phyloP scores from a whole-genome alignment of 1,140 invertebrate genomes.

The Caenorhabditis latens region DNA sequence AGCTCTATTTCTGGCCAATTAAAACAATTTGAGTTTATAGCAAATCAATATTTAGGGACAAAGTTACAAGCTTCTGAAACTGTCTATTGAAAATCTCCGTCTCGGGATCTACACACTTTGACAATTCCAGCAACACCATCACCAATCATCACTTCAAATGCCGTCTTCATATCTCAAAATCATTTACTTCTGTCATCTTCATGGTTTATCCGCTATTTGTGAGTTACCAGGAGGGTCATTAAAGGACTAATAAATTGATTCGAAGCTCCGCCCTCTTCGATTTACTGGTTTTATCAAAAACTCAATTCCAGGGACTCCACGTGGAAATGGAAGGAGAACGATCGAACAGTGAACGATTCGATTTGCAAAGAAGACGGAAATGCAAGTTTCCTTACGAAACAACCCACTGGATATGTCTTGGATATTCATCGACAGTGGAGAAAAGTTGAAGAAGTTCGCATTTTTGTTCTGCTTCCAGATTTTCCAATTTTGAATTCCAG shows the following conservation, averaged over 20 bases:
- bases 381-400: not conserved
- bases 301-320: not conserved
- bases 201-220: not conserved
- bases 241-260: no score
- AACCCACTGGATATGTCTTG: not conserved
- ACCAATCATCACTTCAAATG: not conserved
- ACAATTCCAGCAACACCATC: not conserved
- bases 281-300: no score
- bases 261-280: no score
- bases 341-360: not conserved
- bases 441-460: not conserved
- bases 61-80: no score
- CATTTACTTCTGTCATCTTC: not conserved
- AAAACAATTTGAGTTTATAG: no score
- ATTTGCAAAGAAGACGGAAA: not conserved
- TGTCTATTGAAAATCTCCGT: no score
- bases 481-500: not conserved
- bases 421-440: not conserved
- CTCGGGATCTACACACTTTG: not conserved
- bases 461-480: not conserved
- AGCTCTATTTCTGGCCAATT: no score
- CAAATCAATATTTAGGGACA: no score
- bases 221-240: not conserved
- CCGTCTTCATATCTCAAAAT: conserved; percentile 1
- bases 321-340: not conserved